Conservation (phyloP, 2,113 vertebrate species). For the Leucosticte australis region DNA sequence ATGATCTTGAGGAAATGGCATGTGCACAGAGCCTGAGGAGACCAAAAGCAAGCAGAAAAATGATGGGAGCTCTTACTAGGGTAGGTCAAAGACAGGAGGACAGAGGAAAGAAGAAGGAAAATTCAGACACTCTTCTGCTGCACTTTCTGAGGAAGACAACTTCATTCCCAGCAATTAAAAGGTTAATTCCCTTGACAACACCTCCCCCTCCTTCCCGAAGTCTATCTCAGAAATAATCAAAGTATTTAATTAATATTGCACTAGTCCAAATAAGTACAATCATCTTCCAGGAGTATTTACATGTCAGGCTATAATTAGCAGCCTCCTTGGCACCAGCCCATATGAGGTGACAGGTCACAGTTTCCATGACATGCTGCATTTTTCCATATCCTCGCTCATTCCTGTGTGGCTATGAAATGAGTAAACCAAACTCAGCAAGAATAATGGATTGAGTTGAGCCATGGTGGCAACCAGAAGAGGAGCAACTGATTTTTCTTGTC, state of each 20-base stretch:
- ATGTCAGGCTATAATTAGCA: slow-evolving; percentile 49
- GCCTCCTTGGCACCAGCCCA: slow-evolving; percentile 23
- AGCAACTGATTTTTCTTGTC: not conserved
- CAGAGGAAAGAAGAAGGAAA: not conserved
- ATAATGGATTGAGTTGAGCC: not conserved
- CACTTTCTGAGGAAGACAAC: not conserved
- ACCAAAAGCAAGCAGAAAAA: not conserved
- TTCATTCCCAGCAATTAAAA: not conserved
- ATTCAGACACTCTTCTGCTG: not conserved
- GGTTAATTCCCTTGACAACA: not conserved
- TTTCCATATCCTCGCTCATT: slow-evolving; percentile 15
- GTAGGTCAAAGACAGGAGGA: not conserved
- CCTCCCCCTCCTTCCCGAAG: not conserved
- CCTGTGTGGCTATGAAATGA: slow-evolving; percentile 10
- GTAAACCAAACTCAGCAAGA: not conserved
- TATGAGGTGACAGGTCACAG: not conserved
- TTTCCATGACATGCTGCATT: slow-evolving; percentile 46
- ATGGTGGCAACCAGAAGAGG: not conserved
- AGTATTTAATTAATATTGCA: slow-evolving; percentile 48
- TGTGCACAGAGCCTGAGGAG: not conserved
- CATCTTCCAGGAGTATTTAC: slow-evolving; percentile 53
- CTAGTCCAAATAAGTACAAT: slow-evolving; percentile 56
- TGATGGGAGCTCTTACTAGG: not conserved
- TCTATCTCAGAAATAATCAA: slow-evolving; percentile 52
- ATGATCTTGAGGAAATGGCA: not conserved